phyloP scores from a whole-genome alignment of 2,888 invertebrate species.

The Alloplasta piceator region DNA sequence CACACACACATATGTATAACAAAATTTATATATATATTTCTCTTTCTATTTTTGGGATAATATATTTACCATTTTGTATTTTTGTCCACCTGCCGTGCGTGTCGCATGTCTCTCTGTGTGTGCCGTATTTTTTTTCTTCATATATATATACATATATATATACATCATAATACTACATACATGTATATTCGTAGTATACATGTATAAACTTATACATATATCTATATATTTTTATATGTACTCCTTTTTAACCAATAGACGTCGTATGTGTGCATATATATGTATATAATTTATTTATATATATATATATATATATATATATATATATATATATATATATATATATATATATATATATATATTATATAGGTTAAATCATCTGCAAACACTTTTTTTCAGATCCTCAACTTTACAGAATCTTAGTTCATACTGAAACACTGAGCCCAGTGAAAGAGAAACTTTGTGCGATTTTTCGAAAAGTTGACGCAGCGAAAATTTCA shows the following conservation, averaged over 20 bases:
- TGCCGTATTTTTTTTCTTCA: slow-evolving; percentile 81
- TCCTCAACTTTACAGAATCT: too few relatives aligned
- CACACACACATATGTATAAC: slow-evolving; percentile 63
- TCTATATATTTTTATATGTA: slow-evolving; percentile 66
- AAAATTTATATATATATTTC: slow-evolving; percentile 74
- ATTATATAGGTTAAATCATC: too few relatives aligned
- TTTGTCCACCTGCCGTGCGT: slow-evolving; percentile 83
- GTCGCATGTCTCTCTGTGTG: slow-evolving; percentile 83
- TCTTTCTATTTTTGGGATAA: slow-evolving; percentile 79
- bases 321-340: slow-evolving; percentile 48
- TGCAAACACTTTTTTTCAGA: too few relatives aligned
- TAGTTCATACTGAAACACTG: too few relatives aligned
- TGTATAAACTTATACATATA: slow-evolving; percentile 63
- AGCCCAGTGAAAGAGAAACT: too few relatives aligned
- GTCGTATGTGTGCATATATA: slow-evolving; percentile 35
- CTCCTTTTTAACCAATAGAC: too few relatives aligned
- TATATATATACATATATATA: too few relatives aligned
- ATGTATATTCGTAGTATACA: slow-evolving; percentile 64
- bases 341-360: slow-evolving; percentile 39
- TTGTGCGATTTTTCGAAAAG: too few relatives aligned
- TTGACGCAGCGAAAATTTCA: too few relatives aligned
- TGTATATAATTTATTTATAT: slow-evolving; percentile 65
- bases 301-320: slow-evolving; percentile 69
- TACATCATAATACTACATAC: slow-evolving; percentile 71
- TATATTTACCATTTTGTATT: slow-evolving; percentile 70